A percentile compares a stretch with the other conserved stretches of the same genome.
These are phyloP conservation scores for Notothenia rossii DNA, from an alignment of 2,113 vertebrate species.

Conservation along the genomic window DNA sequence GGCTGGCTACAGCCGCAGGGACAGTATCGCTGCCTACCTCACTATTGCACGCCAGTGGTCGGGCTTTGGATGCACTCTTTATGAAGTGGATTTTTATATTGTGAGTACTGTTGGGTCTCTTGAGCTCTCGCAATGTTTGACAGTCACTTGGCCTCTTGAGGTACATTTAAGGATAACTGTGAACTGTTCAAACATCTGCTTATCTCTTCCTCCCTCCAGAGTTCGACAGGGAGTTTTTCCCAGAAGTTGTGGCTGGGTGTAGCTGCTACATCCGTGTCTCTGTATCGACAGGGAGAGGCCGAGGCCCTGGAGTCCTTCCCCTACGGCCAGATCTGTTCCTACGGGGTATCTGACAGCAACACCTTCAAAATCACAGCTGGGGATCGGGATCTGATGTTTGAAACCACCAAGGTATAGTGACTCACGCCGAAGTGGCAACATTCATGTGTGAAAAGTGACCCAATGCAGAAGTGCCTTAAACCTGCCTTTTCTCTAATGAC, in stretches of 20 bases:
- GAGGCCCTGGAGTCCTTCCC: conserved; percentile 92
- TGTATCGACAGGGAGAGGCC: conserved; percentile 90
- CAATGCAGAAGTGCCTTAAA: too few relatives aligned
- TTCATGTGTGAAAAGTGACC: too few relatives aligned
- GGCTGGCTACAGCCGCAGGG: conserved; percentile 87
- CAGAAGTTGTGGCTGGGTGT: conserved; percentile 92
- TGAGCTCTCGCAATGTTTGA: neutral
- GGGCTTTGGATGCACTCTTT: conserved; percentile 94
- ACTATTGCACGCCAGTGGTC: conserved; percentile 92
- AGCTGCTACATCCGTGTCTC: conserved; percentile 89
- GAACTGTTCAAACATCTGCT: conserved; percentile 31
- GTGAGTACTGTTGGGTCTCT: conserved; percentile 82
- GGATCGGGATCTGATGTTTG: conserved; percentile 90
- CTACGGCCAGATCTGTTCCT: conserved; percentile 92
- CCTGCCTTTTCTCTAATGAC: too few relatives aligned
- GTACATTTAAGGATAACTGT: neutral
- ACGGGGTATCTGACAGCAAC: conserved; percentile 89
- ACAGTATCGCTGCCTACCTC: conserved; percentile 93
- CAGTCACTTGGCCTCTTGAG: neutral
- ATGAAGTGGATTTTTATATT: conserved; percentile 90
- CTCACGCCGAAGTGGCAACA: neutral
- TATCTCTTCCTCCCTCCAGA: conserved; percentile 77
- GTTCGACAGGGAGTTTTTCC: conserved; percentile 84
- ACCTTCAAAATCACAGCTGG: conserved; percentile 90
- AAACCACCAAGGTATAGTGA: conserved; percentile 89